phyloP scores from a whole-genome alignment of 2,888 invertebrate genomes.

The Tetrapedia diversipes region DNA sequence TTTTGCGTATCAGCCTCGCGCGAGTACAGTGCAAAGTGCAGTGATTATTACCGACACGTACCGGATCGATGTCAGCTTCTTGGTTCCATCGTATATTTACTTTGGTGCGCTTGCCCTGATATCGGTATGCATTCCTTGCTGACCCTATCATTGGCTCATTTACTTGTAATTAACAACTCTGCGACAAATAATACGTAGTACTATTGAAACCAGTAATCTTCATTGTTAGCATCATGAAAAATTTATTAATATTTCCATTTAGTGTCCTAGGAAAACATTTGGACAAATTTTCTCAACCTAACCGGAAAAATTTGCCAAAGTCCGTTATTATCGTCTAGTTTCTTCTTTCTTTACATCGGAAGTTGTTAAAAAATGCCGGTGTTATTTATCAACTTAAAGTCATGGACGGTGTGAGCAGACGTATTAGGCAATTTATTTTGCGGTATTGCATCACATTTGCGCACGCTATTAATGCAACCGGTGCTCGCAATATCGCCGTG shows the following conservation, averaged over 20 bases:
- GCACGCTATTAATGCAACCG: conserved; percentile 70
- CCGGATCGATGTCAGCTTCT: conserved; percentile 55
- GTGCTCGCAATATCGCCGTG: conserved; percentile 68
- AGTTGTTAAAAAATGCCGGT: conserved; percentile 5
- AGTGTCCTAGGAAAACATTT: not conserved
- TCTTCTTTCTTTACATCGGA: not conserved
- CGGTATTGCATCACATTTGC: conserved; percentile 68
- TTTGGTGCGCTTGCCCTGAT: conserved; percentile 52
- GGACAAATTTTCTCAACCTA: not conserved
- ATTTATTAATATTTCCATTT: not conserved
- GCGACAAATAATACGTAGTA: not conserved
- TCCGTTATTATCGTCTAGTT: not conserved
- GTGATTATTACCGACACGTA: conserved; percentile 70
- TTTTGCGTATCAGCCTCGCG: conserved; percentile 47
- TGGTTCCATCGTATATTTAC: conserved; percentile 53
- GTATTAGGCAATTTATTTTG: conserved; percentile 72
- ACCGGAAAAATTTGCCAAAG: not conserved
- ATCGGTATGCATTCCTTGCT: conserved; percentile 15
- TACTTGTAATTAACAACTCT: conserved; percentile 21
- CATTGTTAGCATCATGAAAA: not conserved
- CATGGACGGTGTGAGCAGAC: conserved; percentile 42
- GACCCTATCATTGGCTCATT: conserved; percentile 17
- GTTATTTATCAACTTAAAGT: conserved; percentile 16
- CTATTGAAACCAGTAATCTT: not conserved
- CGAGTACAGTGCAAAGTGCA: conserved; percentile 76